phyloP scores from a whole-genome alignment of 2,113 vertebrate genomes.

The Chlamydotis undulata region DNA sequence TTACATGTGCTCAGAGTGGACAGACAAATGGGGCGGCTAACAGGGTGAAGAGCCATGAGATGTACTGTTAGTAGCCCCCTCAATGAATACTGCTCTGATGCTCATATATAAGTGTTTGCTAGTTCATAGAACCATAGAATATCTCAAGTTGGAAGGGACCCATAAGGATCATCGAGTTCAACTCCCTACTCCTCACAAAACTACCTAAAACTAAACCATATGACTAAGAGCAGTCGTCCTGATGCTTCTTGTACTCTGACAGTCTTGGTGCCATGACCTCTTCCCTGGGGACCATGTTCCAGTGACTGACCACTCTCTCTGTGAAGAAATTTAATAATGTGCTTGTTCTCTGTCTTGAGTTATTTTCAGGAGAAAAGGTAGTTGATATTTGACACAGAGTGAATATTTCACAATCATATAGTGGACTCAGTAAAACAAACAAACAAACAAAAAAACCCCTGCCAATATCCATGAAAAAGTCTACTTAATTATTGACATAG shows the following conservation, averaged over 20 bases:
- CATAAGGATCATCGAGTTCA: background rate
- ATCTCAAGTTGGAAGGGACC: background rate
- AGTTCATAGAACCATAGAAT: background rate
- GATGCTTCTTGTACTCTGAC: background rate
- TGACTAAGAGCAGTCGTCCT: background rate
- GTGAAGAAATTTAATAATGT: background rate
- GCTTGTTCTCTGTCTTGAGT: background rate
- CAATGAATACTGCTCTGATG: background rate
- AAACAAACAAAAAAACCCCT: no score
- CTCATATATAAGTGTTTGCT: background rate
- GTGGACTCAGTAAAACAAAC: background rate
- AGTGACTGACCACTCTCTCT: accelerated
- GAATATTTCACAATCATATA: background rate
- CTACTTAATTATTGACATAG: background rate
- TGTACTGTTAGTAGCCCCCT: background rate
- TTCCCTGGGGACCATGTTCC: background rate
- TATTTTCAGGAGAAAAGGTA: background rate
- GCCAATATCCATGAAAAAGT: background rate
- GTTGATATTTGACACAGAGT: background rate
- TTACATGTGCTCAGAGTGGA: background rate
- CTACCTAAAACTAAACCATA: background rate
- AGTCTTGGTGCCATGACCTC: background rate
- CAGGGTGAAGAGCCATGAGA: background rate
- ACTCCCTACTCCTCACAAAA: background rate
- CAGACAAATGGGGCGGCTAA: background rate